These are phyloP conservation scores for Polypedilum pembai DNA, from an alignment of 1,140 invertebrate genomes.

Conservation along the genomic window DNA sequence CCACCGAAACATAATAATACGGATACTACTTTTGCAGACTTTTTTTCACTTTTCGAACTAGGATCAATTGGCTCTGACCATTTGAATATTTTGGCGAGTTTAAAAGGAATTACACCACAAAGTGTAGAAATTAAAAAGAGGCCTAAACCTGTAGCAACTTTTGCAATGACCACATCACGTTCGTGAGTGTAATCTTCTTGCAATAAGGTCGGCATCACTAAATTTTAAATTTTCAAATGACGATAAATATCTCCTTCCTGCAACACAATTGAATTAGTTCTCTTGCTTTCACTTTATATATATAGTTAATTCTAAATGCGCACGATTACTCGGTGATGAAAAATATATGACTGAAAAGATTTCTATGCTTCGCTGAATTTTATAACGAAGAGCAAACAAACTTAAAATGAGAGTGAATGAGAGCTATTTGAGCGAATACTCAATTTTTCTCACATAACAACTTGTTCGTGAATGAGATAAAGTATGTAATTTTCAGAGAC, in stretches of 20 bases:
- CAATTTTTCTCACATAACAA: too few relatives aligned
- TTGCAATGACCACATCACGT: conserved; percentile 50
- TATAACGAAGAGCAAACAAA: too few relatives aligned
- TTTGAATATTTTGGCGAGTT: conserved; percentile 56
- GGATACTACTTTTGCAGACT: conserved; percentile 46
- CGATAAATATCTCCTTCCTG: not conserved
- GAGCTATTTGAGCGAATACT: too few relatives aligned
- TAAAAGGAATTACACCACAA: conserved; percentile 60
- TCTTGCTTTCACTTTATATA: not conserved
- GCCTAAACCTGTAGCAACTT: conserved; percentile 61
- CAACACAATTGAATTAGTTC: not conserved
- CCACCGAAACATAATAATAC: conserved; percentile 80
- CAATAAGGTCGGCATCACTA: not conserved
- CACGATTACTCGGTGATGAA: too few relatives aligned
- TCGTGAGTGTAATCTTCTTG: conserved; percentile 35
- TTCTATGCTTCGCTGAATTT: too few relatives aligned
- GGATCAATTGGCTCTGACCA: conserved; percentile 43
- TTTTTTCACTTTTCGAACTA: conserved; percentile 34
- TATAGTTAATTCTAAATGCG: too few relatives aligned
- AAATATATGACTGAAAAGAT: too few relatives aligned
- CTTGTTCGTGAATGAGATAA: too few relatives aligned
- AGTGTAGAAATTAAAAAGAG: conserved; percentile 60
- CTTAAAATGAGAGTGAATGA: too few relatives aligned
- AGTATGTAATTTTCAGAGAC: too few relatives aligned
- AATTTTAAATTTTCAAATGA: not conserved